These are phyloP conservation scores for Lucilia cuprina DNA, from an alignment of 1,140 invertebrate genomes.

Conservation along the genomic window DNA sequence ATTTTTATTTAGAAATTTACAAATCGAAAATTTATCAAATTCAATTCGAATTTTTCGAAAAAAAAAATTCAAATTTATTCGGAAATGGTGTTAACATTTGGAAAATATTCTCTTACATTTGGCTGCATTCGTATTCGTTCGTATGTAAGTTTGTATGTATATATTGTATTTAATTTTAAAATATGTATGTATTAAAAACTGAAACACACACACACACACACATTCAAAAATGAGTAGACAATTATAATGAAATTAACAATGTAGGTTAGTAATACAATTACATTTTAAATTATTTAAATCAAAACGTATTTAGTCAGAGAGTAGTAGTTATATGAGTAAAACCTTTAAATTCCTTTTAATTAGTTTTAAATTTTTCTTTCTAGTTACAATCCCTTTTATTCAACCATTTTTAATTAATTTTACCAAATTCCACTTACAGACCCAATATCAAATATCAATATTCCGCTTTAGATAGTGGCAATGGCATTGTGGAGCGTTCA, in stretches of 20 bases:
- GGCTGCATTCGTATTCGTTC: background rate
- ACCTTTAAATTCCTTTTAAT: background rate
- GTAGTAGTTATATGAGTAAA: background rate
- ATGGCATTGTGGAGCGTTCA: conserved; percentile 68
- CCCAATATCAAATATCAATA: conserved; percentile 70
- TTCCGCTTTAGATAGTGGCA: conserved; percentile 70
- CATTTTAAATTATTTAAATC: background rate
- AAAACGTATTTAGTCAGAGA: background rate
- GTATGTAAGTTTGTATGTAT: background rate
- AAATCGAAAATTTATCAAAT: no score
- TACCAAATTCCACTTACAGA: conserved; percentile 41
- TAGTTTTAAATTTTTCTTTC: background rate
- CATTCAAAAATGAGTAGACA: background rate
- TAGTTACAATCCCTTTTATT: background rate
- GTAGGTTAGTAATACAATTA: background rate
- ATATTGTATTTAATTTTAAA: background rate
- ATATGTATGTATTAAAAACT: background rate
- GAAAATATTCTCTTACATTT: background rate
- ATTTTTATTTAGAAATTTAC: no score
- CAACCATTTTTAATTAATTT: background rate
- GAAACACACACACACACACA: background rate
- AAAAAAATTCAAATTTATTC: no score
- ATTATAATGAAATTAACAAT: conserved; percentile 4
- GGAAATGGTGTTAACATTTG: background rate
- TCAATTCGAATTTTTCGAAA: no score